phyloP scores from a whole-genome alignment of 2,113 vertebrate genomes.

The Charina bottae region DNA sequence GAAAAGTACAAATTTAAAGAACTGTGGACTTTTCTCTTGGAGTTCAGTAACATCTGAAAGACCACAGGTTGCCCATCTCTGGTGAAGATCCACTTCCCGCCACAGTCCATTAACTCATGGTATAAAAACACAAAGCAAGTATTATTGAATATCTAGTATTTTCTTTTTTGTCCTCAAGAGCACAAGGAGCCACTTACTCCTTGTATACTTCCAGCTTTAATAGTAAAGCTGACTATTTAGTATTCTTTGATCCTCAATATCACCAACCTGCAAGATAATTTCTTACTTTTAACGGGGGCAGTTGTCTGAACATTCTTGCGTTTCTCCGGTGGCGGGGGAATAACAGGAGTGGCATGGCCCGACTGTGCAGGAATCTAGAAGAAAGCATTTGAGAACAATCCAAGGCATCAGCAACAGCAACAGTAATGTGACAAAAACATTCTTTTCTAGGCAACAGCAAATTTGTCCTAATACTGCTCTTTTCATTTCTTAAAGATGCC shows the following conservation, averaged over 20 bases:
- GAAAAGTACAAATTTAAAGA: not conserved
- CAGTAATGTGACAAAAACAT: conserved; percentile 31
- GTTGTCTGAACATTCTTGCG: conserved; percentile 73
- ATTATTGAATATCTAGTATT: not conserved
- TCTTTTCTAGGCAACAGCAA: not conserved
- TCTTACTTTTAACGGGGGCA: conserved; percentile 73
- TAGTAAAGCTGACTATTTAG: not conserved
- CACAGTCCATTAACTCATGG: not conserved
- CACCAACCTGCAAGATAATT: not conserved
- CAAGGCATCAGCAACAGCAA: conserved; percentile 44
- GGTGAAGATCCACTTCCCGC: not conserved
- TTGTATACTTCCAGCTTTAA: not conserved
- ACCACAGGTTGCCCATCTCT: not conserved
- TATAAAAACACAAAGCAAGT: not conserved
- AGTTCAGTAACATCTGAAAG: not conserved
- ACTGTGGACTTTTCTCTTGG: not conserved
- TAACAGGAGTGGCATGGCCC: conserved; percentile 83
- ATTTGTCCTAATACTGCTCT: conserved; percentile 55
- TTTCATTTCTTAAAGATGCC: conserved; percentile 33
- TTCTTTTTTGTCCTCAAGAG: not conserved
- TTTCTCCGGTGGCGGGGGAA: conserved; percentile 92
- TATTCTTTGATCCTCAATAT: not conserved
- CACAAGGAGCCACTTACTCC: not conserved
- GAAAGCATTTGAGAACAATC: conserved; percentile 58
- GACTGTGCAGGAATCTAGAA: conserved; percentile 86